These are phyloP conservation scores for Lota lota DNA, from an alignment of 2,113 vertebrate species.

Conservation along the genomic window DNA sequence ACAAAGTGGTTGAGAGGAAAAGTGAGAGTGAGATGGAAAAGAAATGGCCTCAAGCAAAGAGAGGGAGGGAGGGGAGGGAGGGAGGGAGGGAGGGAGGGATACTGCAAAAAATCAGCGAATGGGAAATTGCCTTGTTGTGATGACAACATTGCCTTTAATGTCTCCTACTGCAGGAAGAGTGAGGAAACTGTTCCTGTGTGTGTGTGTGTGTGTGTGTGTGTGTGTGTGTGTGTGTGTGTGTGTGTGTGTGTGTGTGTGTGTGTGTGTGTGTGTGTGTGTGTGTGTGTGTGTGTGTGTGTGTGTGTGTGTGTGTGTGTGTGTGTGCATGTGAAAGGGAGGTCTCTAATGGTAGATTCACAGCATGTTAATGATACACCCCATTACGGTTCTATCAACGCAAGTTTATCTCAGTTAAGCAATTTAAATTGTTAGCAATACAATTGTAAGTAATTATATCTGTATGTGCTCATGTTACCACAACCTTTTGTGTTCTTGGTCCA, in stretches of 20 bases:
- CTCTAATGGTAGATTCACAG: neutral
- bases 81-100: neutral
- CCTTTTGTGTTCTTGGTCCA: too few relatives aligned
- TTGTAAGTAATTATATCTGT: too few relatives aligned
- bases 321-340: neutral
- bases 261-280: neutral
- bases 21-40: neutral
- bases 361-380: too few relatives aligned
- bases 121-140: conserved; percentile 9
- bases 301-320: neutral
- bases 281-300: neutral
- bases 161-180: conserved; percentile 40
- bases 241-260: neutral
- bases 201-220: conserved; percentile 38
- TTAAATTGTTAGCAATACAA: too few relatives aligned
- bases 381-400: too few relatives aligned
- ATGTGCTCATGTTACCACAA: too few relatives aligned
- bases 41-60: too few relatives aligned
- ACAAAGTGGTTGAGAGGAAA: conserved; percentile 10
- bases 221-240: conserved; percentile 7
- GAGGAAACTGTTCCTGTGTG: conserved; percentile 39
- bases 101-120: conserved; percentile 8
- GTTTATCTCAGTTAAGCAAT: too few relatives aligned
- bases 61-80: conserved; percentile 3
- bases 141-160: conserved; percentile 24